Conservation (phyloP, 2,113 vertebrate species). For the Calypte anna region DNA sequence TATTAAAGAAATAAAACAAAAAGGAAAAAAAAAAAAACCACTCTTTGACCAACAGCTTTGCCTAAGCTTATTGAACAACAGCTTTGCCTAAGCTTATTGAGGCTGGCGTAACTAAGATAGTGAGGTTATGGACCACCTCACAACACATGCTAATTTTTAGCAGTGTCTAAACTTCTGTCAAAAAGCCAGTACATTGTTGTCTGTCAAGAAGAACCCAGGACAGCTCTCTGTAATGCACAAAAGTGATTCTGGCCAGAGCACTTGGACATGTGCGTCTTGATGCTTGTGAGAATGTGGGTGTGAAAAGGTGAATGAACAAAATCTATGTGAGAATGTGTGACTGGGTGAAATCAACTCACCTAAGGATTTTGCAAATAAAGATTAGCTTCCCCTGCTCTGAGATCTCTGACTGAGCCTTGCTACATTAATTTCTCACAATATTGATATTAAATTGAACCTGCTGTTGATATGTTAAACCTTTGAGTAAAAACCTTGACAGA, state of each 20-base stretch:
- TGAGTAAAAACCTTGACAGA: neutral
- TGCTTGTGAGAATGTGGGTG: neutral
- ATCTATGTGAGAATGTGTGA: neutral
- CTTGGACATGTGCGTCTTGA: neutral
- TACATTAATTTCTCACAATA: neutral
- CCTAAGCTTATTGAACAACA: neutral
- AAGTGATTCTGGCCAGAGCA: neutral
- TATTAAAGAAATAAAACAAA: neutral
- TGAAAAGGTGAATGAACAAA: neutral
- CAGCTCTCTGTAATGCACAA: neutral
- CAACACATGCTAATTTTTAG: neutral
- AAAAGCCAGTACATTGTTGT: neutral
- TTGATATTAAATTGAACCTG: neutral
- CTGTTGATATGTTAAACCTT: neutral
- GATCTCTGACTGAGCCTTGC: neutral
- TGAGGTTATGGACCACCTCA: neutral
- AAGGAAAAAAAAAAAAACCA: neutral
- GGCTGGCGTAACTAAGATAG: neutral
- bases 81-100: neutral
- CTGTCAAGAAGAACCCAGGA: neutral
- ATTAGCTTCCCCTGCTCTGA: neutral
- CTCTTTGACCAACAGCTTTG: neutral
- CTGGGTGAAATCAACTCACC: neutral
- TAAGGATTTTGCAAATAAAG: neutral
- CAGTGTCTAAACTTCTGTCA: neutral